Percentiles rank a stretch among this genome's conserved stretches.
Evolutionary conservation across 1,140 invertebrate genomes (phyloP).

Genomic region (Asbolus verrucosus): DNA sequence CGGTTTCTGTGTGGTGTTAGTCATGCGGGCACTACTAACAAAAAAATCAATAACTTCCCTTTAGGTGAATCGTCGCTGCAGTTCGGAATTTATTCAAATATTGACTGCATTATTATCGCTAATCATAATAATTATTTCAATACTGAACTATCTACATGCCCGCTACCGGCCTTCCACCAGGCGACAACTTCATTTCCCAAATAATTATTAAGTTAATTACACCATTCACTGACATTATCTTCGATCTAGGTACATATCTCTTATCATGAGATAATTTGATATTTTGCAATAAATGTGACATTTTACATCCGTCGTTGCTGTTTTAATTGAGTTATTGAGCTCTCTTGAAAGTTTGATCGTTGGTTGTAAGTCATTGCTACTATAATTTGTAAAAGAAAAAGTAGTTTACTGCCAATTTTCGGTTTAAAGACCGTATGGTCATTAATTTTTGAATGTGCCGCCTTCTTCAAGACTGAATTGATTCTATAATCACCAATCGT

Average conservation of each 20-base stretch:
- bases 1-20: background rate
- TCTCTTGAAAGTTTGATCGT: no score
- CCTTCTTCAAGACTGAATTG: no score
- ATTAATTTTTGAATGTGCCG: no score
- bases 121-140: constrained; percentile 27
- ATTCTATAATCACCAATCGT: no score
- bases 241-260: constrained; percentile 22
- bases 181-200: constrained; percentile 34
- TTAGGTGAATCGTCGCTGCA: no score
- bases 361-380: no score
- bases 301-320: constrained; percentile 4
- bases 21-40: background rate
- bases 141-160: constrained; percentile 3
- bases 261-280: constrained; percentile 5
- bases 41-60: background rate
- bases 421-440: no score
- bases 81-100: constrained; percentile 36
- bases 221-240: constrained; percentile 26
- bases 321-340: background rate
- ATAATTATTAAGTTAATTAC: constrained; percentile 35
- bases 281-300: constrained; percentile 4
- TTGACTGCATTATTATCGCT: no score
- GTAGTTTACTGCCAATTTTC: no score
- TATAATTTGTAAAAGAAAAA: no score
- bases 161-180: constrained; percentile 14